Percentiles rank a stretch among this genome's conserved stretches.
Conservation (phyloP, 1,140 invertebrate genomes). For the Pogonomyrmex barbatus region DNA sequence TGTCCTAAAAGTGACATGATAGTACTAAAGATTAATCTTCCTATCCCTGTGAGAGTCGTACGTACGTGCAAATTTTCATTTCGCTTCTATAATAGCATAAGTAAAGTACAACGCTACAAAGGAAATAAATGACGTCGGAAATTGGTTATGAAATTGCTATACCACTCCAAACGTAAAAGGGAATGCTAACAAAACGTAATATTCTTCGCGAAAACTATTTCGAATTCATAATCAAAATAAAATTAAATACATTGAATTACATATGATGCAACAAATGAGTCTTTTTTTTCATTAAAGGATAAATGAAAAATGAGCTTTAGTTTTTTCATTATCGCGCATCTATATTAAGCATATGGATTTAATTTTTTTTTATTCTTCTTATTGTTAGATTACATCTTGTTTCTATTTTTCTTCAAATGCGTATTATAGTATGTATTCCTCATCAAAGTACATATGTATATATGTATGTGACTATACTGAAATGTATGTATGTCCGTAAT, state of each 20-base stretch:
- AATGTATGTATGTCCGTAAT: background rate
- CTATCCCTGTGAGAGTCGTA: conserved; percentile 30
- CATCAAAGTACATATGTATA: background rate
- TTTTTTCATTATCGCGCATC: background rate
- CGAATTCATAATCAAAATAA: conserved; percentile 18
- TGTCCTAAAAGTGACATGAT: conserved; percentile 20
- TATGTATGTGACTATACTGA: background rate
- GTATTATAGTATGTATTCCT: background rate
- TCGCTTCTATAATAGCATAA: conserved; percentile 34
- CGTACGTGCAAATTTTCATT: conserved; percentile 51
- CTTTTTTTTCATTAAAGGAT: background rate
- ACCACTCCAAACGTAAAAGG: background rate
- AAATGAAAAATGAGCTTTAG: background rate
- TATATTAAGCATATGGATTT: background rate
- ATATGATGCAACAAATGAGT: background rate
- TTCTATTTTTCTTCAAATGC: background rate
- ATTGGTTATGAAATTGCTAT: conserved; percentile 48
- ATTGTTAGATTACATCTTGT: background rate
- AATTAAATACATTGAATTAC: background rate
- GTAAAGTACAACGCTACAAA: conserved; percentile 46
- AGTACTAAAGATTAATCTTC: conserved; percentile 38
- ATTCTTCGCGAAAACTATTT: conserved; percentile 19
- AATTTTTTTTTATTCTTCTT: conserved; percentile 7
- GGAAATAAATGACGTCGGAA: conserved; percentile 43
- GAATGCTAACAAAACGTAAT: conserved; percentile 11